Evolutionary conservation across 2,888 invertebrate species (phyloP).

Genomic region (Metopia argyrocephala): DNA sequence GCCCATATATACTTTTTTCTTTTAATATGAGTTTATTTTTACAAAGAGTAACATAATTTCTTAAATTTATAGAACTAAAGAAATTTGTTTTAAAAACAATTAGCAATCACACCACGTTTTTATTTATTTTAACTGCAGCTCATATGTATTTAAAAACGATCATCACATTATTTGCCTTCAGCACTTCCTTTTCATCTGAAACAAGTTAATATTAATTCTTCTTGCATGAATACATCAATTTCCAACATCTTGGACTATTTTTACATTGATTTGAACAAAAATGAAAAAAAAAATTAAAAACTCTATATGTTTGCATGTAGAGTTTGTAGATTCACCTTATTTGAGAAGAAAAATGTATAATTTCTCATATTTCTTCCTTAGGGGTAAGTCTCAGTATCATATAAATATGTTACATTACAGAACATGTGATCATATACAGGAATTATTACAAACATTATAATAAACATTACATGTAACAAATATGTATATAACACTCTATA

Average conservation of each 20-base stretch:
- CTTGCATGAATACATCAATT: slow-evolving; percentile 27
- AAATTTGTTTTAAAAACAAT: too few relatives aligned
- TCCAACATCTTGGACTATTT: slow-evolving; percentile 33
- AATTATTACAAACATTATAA: too few relatives aligned
- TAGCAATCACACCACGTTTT: slow-evolving; percentile 1
- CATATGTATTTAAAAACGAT: slow-evolving; percentile 26
- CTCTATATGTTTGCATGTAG: too few relatives aligned
- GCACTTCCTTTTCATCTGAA: slow-evolving; percentile 53
- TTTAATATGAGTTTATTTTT: too few relatives aligned
- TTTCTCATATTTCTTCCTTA: slow-evolving; percentile 19
- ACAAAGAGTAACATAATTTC: too few relatives aligned
- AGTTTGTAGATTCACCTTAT: background rate
- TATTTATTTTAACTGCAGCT: too few relatives aligned
- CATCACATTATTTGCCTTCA: slow-evolving; percentile 42
- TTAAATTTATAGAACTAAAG: too few relatives aligned
- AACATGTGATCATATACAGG: slow-evolving; percentile 1
- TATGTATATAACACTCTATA: too few relatives aligned
- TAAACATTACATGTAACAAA: too few relatives aligned
- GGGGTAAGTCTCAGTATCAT: slow-evolving; percentile 2
- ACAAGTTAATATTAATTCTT: slow-evolving; percentile 31
- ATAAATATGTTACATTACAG: background rate
- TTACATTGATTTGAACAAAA: too few relatives aligned
- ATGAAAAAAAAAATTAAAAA: too few relatives aligned
- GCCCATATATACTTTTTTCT: too few relatives aligned
- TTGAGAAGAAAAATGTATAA: background rate